Percentiles rank a stretch among this genome's conserved stretches.
phyloP scores from a whole-genome alignment of 2,888 invertebrate genomes.

The Papilio demoleus region DNA sequence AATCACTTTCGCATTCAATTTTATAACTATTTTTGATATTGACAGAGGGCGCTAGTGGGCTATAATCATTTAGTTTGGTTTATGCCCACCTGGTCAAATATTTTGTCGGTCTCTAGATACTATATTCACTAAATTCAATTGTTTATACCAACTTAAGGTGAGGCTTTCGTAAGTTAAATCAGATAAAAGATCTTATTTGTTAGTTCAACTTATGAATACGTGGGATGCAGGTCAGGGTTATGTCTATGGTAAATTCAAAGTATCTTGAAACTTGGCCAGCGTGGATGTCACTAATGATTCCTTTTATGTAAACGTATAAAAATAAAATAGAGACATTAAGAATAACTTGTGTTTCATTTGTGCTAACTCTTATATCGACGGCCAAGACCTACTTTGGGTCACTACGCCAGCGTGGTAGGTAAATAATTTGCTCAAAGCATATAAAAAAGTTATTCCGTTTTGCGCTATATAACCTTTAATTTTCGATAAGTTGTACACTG shows the following conservation, averaged over 20 bases:
- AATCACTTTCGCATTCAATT: no score
- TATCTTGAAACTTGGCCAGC: background rate
- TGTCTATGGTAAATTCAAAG: background rate
- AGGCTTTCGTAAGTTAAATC: background rate
- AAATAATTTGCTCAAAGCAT: no score
- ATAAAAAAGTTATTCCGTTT: background rate
- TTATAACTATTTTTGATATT: no score
- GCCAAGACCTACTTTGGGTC: no score
- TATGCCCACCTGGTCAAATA: no score
- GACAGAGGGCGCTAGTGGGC: no score
- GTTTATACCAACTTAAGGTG: background rate
- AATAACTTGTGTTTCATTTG: no score
- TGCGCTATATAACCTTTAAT: background rate
- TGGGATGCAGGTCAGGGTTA: constrained; percentile 15
- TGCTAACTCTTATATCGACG: no score
- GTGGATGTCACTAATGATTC: background rate
- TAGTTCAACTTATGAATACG: background rate
- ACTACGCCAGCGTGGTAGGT: no score
- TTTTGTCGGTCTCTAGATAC: no score
- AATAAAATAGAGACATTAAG: background rate
- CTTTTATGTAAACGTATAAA: background rate
- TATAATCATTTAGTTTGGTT: no score
- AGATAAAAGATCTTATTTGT: background rate
- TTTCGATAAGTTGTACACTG: background rate
- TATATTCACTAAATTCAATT: no score